These are phyloP conservation scores for Netelia inedita DNA, from an alignment of 2,888 invertebrate genomes.

Conservation along the genomic window DNA sequence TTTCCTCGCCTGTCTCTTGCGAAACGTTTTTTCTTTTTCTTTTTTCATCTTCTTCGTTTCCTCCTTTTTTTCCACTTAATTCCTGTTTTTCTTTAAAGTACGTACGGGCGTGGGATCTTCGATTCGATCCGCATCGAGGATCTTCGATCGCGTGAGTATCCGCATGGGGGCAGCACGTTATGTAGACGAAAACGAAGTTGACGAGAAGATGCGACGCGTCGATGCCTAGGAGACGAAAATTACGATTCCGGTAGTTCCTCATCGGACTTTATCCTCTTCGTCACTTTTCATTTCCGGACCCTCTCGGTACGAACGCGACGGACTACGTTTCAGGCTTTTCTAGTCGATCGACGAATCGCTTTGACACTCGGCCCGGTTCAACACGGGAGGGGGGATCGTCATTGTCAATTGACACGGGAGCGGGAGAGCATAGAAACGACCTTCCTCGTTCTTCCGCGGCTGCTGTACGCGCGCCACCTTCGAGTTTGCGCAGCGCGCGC, in stretches of 20 bases:
- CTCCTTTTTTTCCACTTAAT: background rate
- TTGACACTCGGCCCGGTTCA: background rate
- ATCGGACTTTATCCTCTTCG: constrained; percentile 55
- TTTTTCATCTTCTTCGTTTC: background rate
- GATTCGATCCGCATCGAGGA: constrained; percentile 57
- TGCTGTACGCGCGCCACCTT: background rate
- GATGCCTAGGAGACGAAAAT: constrained; percentile 39
- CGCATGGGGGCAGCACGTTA: constrained; percentile 56
- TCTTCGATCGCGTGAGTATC: constrained; percentile 58
- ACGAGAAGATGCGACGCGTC: constrained; percentile 52
- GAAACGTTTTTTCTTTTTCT: background rate
- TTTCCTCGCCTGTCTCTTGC: background rate
- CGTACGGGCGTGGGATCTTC: constrained; percentile 62
- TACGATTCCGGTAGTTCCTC: constrained; percentile 60
- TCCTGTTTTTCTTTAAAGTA: constrained; percentile 32
- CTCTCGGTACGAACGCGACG: constrained; percentile 21
- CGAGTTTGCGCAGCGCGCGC: background rate
- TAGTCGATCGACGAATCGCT: background rate
- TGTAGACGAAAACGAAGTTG: constrained; percentile 36
- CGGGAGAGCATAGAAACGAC: background rate
- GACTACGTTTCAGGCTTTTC: background rate
- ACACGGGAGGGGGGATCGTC: background rate
- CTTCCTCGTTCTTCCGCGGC: background rate
- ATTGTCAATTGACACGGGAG: constrained; percentile 13
- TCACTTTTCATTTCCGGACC: constrained; percentile 25